A percentile compares a stretch with the other conserved stretches of the same genome.
These are phyloP conservation scores for Plectrocnemia conspersa DNA, from an alignment of 1,140 invertebrate species.

Conservation along the genomic window DNA sequence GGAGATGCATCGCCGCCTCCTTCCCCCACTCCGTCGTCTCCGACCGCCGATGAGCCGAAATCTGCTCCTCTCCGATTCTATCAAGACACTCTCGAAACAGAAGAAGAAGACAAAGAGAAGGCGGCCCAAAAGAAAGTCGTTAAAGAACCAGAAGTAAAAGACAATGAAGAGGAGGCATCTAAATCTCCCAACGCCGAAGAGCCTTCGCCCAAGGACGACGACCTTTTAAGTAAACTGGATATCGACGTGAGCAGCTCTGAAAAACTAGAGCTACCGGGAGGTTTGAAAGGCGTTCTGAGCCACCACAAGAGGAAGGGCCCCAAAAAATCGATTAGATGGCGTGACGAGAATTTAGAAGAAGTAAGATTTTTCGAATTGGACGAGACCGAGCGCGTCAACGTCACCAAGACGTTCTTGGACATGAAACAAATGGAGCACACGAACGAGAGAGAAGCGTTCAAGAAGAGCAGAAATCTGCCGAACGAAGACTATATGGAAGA, in stretches of 20 bases:
- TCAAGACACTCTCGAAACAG: conserved; percentile 80
- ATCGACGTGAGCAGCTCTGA: background rate
- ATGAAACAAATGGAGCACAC: conserved; percentile 86
- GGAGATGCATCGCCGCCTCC: conserved; percentile 40
- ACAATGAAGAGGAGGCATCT: conserved; percentile 42
- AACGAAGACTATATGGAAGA: conserved; percentile 76
- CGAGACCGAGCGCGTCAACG: conserved; percentile 91
- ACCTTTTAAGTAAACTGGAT: conserved; percentile 35
- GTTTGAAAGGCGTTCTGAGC: conserved; percentile 61
- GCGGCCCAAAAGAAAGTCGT: conserved; percentile 36
- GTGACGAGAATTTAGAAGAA: conserved; percentile 73
- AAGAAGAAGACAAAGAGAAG: conserved; percentile 46
- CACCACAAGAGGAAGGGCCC: conserved; percentile 66
- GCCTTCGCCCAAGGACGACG: conserved; percentile 21
- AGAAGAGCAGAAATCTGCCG: conserved; percentile 67
- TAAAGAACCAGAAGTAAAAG: too few species aligned
- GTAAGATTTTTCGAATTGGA: conserved; percentile 88
- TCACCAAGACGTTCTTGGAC: conserved; percentile 87
- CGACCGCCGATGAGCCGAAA: conserved; percentile 45
- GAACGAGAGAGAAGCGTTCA: conserved; percentile 77
- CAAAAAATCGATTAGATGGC: conserved; percentile 83
- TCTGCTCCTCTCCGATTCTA: conserved; percentile 76
- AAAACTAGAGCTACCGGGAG: conserved; percentile 26
- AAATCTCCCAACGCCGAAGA: conserved; percentile 41
- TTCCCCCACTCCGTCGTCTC: conserved; percentile 45